Evolutionary conservation across 2,888 invertebrate genomes (phyloP), one percentile per base, ranked within the genome.

Genomic region (Sepioteuthis lessoniana): DNA sequence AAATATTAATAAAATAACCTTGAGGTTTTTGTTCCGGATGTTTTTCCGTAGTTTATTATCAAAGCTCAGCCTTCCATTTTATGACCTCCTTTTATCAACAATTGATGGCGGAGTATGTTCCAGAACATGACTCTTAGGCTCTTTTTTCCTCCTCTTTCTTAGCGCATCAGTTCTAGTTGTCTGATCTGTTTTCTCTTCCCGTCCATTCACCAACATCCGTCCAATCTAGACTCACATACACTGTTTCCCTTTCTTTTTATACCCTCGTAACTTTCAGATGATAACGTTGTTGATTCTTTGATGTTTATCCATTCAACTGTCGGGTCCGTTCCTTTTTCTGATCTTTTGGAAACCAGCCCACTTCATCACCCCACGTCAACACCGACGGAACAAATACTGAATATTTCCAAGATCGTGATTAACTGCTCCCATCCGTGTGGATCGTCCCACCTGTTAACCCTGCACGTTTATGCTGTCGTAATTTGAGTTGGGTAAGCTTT

Each of bases 401-500:
- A 31, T 76, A 31, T 76, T 76, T n/a, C 8, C 8, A 76, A 76
- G 76, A 76, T n/a, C 0, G 10, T 76, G 76, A 76, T 76, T 76
- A 76, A 76, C 31, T n/a, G 31, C 31, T 19, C 76, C n/a, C 2
- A 16, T n/a, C 31, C 76, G 5, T n/a, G 31, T 76, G 76, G 76
- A 76, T 76, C 76, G 76, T 76, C n/a, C n/a, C n/a, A n/a, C 31
- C 76, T 76, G 76, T 76, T 76, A n/a, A 76, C 76, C 76, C n/a
- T n/a, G n/a, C 8, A n/a, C 16, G 76, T n/a, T 3, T n/a, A n/a
- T n/a, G 31, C n/a, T 31, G n/a, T 3, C 76, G n/a, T 76, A 76
- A 76, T n/a, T n/a, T 76, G 31, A n/a, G 76, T 76, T 76, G n/a
- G n/a, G 31, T n/a, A 76, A n/a, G 76, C 76, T 76, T 76, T 76